Evolutionary conservation across 1,140 invertebrate species (phyloP).

Genomic region (Platyscapa corneri): DNA sequence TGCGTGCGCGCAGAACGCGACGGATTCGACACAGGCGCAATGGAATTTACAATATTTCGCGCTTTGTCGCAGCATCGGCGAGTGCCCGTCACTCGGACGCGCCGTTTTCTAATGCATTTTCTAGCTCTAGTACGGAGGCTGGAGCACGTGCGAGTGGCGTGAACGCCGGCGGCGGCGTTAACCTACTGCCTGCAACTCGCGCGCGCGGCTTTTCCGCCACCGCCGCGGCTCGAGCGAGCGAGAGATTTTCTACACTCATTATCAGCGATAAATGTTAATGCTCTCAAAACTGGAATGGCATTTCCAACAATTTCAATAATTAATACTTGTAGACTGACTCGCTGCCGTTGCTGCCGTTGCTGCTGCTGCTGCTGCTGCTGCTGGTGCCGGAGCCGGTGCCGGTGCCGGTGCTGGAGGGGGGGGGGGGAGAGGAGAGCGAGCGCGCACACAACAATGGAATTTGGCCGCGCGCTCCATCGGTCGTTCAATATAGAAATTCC

Average conservation of each 20-base stretch:
- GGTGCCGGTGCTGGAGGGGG: constrained; percentile 45
- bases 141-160: constrained; percentile 26
- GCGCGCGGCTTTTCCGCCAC: constrained; percentile 16
- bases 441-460: constrained; percentile 27
- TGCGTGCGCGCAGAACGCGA: constrained; percentile 5
- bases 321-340: constrained; percentile 54
- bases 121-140: not conserved
- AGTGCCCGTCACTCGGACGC: not conserved
- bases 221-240: not conserved
- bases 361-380: constrained; percentile 54
- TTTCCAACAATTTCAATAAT: constrained; percentile 59
- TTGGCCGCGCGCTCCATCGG: not conserved
- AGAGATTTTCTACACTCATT: constrained; percentile 39
- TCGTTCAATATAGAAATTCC: constrained; percentile 41
- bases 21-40: constrained; percentile 38
- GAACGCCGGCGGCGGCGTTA: not conserved
- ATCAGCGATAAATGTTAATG: constrained; percentile 53
- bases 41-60: constrained; percentile 49
- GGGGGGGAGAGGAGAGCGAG: not conserved
- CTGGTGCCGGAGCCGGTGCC: constrained; percentile 42
- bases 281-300: constrained; percentile 42
- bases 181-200: not conserved
- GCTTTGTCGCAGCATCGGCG: not conserved
- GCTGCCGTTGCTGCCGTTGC: constrained; percentile 52
- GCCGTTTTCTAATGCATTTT: not conserved